These are phyloP conservation scores for Astreopora myriophthalma DNA, from an alignment of 64 coral and sea anemone species.

Conservation along the genomic window DNA sequence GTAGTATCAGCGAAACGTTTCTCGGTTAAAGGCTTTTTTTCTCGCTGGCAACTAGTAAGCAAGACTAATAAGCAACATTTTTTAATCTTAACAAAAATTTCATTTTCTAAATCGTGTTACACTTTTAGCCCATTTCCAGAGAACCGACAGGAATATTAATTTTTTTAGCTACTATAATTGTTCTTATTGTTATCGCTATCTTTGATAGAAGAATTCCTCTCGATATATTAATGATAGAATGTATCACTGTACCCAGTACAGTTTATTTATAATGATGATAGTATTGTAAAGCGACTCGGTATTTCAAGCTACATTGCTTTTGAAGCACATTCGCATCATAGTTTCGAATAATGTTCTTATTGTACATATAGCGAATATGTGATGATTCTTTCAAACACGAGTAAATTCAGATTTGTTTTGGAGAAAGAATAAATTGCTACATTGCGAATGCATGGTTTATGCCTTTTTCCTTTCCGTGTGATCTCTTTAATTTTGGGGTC, in stretches of 20 bases:
- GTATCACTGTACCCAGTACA: slow-evolving; percentile 29
- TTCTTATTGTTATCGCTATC: slow-evolving; percentile 2
- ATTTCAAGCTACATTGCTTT: slow-evolving; percentile 36
- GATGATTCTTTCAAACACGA: slow-evolving; percentile 50
- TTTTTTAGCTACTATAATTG: slow-evolving; percentile 20
- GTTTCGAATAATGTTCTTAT: slow-evolving; percentile 53
- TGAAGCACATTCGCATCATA: slow-evolving; percentile 47
- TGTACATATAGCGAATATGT: slow-evolving; percentile 41
- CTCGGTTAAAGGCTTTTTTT: not conserved
- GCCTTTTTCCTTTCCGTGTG: not conserved
- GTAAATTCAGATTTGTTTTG: slow-evolving; percentile 57
- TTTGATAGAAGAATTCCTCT: slow-evolving; percentile 17
- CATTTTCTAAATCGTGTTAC: slow-evolving; percentile 7
- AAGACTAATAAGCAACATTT: not conserved
- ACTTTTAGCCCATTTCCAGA: not conserved
- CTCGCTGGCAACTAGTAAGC: not conserved
- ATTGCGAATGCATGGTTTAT: not conserved
- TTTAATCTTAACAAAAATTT: not conserved
- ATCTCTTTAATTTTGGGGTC: too few species aligned
- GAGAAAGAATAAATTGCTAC: slow-evolving; percentile 48
- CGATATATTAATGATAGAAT: slow-evolving; percentile 28
- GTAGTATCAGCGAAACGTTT: not conserved
- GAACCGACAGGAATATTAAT: slow-evolving; percentile 33
- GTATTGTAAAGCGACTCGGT: slow-evolving; percentile 22
- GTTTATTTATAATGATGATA: slow-evolving; percentile 47